A percentile compares a stretch with the other conserved stretches of the same genome.
phyloP scores from a whole-genome alignment of 2,888 invertebrate species.

The Hetaerina titia region DNA sequence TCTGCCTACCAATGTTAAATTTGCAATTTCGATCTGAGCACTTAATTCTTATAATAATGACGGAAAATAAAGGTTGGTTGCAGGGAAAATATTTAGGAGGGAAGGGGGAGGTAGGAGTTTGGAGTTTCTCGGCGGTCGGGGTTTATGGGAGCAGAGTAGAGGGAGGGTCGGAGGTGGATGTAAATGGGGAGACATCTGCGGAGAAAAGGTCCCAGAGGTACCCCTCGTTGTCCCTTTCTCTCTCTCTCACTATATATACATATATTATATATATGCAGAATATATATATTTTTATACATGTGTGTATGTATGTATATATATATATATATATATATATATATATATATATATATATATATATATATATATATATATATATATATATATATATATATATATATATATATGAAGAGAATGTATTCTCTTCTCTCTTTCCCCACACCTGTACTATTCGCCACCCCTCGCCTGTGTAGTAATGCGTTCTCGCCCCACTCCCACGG shows the following conservation, averaged over 20 bases:
- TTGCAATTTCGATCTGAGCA: not conserved
- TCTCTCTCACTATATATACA: conserved; percentile 18
- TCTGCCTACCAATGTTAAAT: not conserved
- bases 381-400: not conserved
- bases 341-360: no score
- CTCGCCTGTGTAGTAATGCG: conserved; percentile 73
- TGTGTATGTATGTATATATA: no score
- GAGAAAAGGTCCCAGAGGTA: not conserved
- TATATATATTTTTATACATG: not conserved
- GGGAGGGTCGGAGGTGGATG: not conserved
- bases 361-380: no score
- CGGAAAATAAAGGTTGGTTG: not conserved
- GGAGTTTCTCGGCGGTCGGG: not conserved
- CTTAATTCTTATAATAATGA: not conserved
- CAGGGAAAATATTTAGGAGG: not conserved
- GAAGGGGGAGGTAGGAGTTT: not conserved
- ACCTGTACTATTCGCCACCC: conserved; percentile 70
- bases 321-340: no score
- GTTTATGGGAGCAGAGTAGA: not conserved
- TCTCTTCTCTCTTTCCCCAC: not conserved
- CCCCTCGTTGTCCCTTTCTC: conserved; percentile 4
- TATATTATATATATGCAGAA: no score
- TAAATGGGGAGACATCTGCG: conserved; percentile 33
- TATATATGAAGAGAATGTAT: no score
- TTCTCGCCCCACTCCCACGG: conserved; percentile 71